A percentile compares a stretch with the other conserved stretches of the same genome.
Evolutionary conservation across 2,888 invertebrate species (phyloP).

Genomic region (Drosophila kanekoi): DNA sequence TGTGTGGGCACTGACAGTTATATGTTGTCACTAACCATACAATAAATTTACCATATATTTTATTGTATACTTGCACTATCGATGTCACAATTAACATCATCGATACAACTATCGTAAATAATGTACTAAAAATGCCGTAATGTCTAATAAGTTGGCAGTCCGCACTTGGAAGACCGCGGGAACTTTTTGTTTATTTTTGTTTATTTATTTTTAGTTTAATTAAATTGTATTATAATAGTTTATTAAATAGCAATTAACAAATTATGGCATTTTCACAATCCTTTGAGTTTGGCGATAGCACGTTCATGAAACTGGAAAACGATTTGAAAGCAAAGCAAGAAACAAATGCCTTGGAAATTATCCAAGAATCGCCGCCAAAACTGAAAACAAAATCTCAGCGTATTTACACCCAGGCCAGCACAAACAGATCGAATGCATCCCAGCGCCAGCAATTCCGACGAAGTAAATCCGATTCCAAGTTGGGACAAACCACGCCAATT

Average conservation of each 20-base stretch:
- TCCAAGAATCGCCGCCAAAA: constrained; percentile 82
- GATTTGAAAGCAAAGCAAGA: constrained; percentile 53
- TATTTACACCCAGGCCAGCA: constrained; percentile 13
- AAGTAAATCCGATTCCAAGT: constrained; percentile 47
- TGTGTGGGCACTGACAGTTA: no score
- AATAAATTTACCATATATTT: no score
- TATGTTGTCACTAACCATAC: no score
- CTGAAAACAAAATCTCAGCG: constrained; percentile 27
- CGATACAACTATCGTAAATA: neutral
- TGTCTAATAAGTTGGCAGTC: constrained; percentile 27
- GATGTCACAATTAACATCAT: neutral
- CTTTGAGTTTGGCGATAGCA: constrained; percentile 82
- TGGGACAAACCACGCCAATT: constrained; percentile 6
- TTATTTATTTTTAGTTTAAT: constrained; percentile 28
- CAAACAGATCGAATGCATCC: constrained; percentile 23
- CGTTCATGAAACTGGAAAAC: constrained; percentile 80
- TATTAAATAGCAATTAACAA: neutral
- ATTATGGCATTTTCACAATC: constrained; percentile 84
- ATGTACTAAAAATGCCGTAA: constrained; percentile 7
- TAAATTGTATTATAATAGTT: constrained; percentile 12
- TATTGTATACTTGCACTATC: no score
- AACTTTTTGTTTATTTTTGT: constrained; percentile 14
- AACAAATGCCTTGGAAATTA: constrained; percentile 59
- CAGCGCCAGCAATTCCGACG: constrained; percentile 42
- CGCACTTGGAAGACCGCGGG: constrained; percentile 23